phyloP scores from a whole-genome alignment of 2,888 invertebrate species.

The Drosophila algonquin region DNA sequence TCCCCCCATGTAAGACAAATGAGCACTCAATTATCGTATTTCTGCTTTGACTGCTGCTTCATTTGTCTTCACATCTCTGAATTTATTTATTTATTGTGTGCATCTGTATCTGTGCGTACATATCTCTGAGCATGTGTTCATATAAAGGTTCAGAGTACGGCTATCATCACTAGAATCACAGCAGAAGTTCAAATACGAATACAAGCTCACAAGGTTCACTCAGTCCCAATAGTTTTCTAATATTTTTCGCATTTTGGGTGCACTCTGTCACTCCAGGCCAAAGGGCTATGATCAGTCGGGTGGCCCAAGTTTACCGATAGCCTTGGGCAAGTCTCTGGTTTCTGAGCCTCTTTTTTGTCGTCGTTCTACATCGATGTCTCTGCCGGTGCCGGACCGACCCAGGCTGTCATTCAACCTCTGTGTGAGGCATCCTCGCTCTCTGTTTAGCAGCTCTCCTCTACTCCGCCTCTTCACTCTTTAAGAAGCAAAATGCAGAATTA shows the following conservation, averaged over 20 bases:
- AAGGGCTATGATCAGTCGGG: slow-evolving; percentile 47
- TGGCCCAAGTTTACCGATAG: slow-evolving; percentile 49
- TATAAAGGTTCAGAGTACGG: background rate
- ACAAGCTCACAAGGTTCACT: too few species aligned
- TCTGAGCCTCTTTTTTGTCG: slow-evolving; percentile 4
- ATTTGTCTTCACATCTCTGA: slow-evolving; percentile 62
- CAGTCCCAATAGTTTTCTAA: too few species aligned
- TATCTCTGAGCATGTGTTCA: background rate
- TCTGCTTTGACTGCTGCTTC: slow-evolving; percentile 74
- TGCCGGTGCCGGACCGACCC: background rate
- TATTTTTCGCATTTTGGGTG: too few species aligned
- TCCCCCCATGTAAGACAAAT: slow-evolving; percentile 71
- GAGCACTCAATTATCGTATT: slow-evolving; percentile 79
- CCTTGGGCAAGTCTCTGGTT: slow-evolving; percentile 1
- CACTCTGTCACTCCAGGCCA: background rate
- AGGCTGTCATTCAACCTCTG: slow-evolving; percentile 65
- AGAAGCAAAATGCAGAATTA: slow-evolving; percentile 74
- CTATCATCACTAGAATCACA: too few species aligned
- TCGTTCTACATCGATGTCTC: background rate
- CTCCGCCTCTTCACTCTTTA: slow-evolving; percentile 57
- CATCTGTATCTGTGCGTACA: background rate
- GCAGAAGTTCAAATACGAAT: too few species aligned
- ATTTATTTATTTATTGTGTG: background rate
- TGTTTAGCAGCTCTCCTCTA: slow-evolving; percentile 31
- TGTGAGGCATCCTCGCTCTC: slow-evolving; percentile 49